phyloP scores from a whole-genome alignment of 2,113 vertebrate genomes.

The Microtus ochrogaster region DNA sequence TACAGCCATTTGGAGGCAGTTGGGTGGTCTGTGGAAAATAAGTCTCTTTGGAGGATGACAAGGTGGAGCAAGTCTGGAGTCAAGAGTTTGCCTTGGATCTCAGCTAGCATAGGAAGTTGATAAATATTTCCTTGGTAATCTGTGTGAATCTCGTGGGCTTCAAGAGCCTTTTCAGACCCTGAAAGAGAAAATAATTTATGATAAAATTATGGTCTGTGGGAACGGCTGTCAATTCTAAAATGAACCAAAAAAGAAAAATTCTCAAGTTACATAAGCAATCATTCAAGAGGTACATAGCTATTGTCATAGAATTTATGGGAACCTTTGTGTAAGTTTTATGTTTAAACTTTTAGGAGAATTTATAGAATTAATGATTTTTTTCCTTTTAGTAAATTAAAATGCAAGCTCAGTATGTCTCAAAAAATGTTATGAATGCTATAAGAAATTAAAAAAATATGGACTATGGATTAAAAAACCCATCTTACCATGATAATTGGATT shows the following conservation, averaged over 20 bases:
- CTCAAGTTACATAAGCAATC: neutral
- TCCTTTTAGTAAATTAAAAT: constrained; percentile 43
- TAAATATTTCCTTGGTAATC: constrained; percentile 61
- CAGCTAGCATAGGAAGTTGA: constrained; percentile 26
- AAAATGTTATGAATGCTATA: neutral
- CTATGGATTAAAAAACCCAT: neutral
- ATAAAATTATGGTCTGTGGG: constrained; percentile 33
- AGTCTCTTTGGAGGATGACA: constrained; percentile 34
- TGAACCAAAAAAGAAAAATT: constrained; percentile 1
- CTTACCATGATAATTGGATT: neutral
- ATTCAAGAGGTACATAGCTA: neutral
- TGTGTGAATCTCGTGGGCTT: constrained; percentile 12
- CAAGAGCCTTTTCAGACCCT: neutral
- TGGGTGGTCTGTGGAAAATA: constrained; percentile 73
- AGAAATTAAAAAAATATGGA: constrained; percentile 23
- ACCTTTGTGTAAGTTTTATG: neutral
- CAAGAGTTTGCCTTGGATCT: constrained; percentile 55
- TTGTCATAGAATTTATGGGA: constrained; percentile 31
- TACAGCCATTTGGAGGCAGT: constrained; percentile 56
- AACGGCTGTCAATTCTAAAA: constrained; percentile 53
- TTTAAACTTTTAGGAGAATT: constrained; percentile 7
- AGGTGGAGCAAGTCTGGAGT: constrained; percentile 44
- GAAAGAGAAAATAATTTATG: constrained; percentile 31
- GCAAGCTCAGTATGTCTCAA: constrained; percentile 21
- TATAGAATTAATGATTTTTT: constrained; percentile 12